phyloP scores from a whole-genome alignment of 2,888 invertebrate species.

The Serrognathus titanus region DNA sequence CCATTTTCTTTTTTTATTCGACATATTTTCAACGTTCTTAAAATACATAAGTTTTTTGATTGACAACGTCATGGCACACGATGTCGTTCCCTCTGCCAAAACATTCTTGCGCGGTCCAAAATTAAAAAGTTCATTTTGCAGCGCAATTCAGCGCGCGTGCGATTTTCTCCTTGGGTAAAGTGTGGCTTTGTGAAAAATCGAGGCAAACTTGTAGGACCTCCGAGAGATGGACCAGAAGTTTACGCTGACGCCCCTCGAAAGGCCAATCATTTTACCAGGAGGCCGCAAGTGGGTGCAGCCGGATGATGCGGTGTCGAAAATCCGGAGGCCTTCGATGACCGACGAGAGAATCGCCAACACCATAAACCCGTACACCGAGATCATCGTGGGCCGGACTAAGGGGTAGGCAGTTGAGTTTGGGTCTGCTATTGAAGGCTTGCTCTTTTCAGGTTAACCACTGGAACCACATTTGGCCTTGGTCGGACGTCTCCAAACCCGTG shows the following conservation, averaged over 20 bases:
- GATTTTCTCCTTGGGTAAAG: no score
- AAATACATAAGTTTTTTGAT: no score
- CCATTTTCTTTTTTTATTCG: no score
- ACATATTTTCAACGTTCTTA: no score
- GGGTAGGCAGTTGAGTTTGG: constrained; percentile 61
- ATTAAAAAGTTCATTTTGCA: no score
- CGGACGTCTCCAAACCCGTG: constrained; percentile 52
- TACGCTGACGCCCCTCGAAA: constrained; percentile 57
- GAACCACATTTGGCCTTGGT: constrained; percentile 63
- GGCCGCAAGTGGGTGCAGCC: constrained; percentile 78
- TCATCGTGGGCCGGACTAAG: constrained; percentile 77
- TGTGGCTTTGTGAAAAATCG: no score
- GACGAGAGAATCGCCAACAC: constrained; percentile 86
- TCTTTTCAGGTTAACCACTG: constrained; percentile 63
- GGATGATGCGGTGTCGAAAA: constrained; percentile 61
- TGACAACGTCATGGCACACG: no score
- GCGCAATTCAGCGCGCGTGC: no score
- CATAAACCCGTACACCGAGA: constrained; percentile 79
- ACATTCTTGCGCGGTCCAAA: no score
- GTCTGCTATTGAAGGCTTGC: constrained; percentile 23
- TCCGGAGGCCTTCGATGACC: constrained; percentile 58
- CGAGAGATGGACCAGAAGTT: neutral
- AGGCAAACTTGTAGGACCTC: neutral
- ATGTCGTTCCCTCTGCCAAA: no score
- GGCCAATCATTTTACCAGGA: constrained; percentile 73